phyloP scores from a whole-genome alignment of 2,113 vertebrate genomes.

The Eolophus roseicapilla region DNA sequence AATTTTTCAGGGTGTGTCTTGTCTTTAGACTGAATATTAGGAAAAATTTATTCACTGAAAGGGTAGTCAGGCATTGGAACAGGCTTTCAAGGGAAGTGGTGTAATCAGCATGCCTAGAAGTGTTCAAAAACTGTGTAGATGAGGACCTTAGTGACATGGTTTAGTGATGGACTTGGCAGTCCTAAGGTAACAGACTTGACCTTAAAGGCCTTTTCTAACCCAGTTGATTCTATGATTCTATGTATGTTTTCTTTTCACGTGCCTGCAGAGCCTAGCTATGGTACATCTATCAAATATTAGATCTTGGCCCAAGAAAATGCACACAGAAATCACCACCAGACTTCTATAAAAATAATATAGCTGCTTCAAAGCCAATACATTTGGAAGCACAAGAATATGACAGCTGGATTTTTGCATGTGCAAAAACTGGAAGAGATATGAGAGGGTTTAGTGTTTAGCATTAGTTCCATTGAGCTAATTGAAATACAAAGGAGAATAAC shows the following conservation, averaged over 20 bases:
- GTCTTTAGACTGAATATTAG: neutral
- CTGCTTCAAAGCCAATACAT: neutral
- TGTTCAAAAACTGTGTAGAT: neutral
- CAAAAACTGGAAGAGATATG: neutral
- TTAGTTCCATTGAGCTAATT: neutral
- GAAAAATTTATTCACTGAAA: neutral
- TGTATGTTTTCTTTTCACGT: neutral
- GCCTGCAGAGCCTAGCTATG: neutral
- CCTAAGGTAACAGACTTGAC: neutral
- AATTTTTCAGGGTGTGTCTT: neutral
- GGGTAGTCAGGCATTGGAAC: neutral
- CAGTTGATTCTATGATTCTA: neutral
- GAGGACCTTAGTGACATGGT: rapidly evolving
- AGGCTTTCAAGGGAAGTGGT: neutral
- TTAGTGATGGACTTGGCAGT: neutral
- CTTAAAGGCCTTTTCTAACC: neutral
- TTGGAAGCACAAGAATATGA: neutral
- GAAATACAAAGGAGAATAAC: neutral
- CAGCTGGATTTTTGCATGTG: neutral
- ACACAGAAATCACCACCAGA: neutral
- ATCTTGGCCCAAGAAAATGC: neutral
- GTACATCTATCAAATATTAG: neutral
- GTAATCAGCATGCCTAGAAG: neutral
- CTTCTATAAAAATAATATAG: neutral
- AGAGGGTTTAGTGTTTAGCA: neutral